Evolutionary conservation across 2,888 invertebrate species (phyloP).

Genomic region (Mactromeris polynyma): DNA sequence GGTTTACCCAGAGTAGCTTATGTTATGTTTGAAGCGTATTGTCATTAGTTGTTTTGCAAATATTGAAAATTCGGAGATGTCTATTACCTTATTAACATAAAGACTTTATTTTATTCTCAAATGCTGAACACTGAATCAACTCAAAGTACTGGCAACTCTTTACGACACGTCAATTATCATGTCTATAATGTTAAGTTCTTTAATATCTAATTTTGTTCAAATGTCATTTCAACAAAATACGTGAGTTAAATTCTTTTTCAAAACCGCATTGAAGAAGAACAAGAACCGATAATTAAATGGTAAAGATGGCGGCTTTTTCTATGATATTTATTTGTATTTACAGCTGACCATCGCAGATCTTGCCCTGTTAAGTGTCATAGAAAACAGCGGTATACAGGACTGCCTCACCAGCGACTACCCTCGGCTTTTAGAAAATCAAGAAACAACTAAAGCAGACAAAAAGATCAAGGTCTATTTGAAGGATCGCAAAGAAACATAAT

Average conservation of each 20-base stretch:
- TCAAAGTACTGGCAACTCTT: no score
- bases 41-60: no score
- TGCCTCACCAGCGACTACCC: neutral
- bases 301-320: neutral
- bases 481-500: neutral
- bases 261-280: neutral
- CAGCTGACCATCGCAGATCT: conserved; percentile 59
- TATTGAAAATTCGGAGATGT: no score
- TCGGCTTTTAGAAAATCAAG: neutral
- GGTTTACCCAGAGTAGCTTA: no score
- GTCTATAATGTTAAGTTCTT: neutral
- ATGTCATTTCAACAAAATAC: neutral
- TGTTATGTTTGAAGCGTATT: no score
- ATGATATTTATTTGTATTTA: neutral
- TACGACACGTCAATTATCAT: neutral
- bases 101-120: no score
- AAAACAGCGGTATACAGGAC: neutral
- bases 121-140: no score
- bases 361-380: conserved; percentile 9
- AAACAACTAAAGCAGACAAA: neutral
- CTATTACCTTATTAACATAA: no score
- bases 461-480: neutral
- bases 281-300: neutral
- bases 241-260: neutral
- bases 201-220: neutral